Evolutionary conservation across 2,113 vertebrate genomes (phyloP).

Genomic region (Ranitomeya variabilis): DNA sequence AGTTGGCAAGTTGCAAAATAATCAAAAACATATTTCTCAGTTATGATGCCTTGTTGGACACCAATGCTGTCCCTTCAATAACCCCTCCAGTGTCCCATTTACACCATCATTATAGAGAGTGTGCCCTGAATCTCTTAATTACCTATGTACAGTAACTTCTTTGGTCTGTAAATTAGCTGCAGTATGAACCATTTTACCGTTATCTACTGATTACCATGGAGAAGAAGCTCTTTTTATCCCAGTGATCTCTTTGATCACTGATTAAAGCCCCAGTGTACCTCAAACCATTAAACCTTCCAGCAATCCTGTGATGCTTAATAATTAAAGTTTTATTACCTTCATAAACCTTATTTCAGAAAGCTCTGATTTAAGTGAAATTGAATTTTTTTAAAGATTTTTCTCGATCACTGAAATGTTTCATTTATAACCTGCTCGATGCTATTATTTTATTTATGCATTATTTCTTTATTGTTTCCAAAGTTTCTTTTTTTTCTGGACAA

Average conservation of each 20-base stretch:
- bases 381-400: neutral
- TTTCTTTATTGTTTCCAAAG: neutral
- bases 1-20: no score
- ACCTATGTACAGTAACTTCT: neutral
- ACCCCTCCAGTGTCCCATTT: neutral
- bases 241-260: conserved; percentile 53
- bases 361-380: conserved; percentile 1
- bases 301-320: conserved; percentile 39
- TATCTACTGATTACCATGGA: conserved; percentile 27
- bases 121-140: neutral
- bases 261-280: conserved; percentile 48
- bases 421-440: neutral
- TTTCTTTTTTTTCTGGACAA: neutral
- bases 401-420: neutral
- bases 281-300: conserved; percentile 44
- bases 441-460: neutral
- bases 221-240: conserved; percentile 44
- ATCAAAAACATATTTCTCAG: neutral
- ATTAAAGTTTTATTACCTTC: conserved; percentile 41
- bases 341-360: conserved; percentile 29
- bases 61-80: neutral
- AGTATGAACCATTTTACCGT: conserved; percentile 15
- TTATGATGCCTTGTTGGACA: neutral
- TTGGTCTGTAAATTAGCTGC: conserved; percentile 45
- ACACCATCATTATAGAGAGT: neutral